These are phyloP conservation scores for Orthonevra nobilis DNA, from an alignment of 2,888 invertebrate genomes.

Conservation along the genomic window DNA sequence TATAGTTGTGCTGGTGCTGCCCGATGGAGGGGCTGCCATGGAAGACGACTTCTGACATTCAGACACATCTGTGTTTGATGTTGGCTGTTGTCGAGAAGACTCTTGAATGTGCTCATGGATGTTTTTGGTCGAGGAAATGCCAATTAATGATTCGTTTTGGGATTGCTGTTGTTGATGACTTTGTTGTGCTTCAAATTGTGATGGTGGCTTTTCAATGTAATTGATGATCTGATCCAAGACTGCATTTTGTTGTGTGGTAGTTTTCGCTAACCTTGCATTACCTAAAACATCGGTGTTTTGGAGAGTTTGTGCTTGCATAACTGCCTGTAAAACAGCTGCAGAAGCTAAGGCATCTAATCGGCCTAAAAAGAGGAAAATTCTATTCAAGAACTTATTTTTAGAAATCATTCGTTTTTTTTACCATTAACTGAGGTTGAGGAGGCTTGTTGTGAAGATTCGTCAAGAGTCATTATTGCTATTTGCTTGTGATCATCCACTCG, in stretches of 20 bases:
- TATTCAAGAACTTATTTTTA: not conserved
- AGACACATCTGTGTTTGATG: conserved; percentile 19
- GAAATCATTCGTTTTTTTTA: too few species aligned
- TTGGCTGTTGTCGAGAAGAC: conserved; percentile 26
- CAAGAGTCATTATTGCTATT: conserved; percentile 33
- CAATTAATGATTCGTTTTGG: conserved; percentile 20
- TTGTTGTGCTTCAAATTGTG: conserved; percentile 62
- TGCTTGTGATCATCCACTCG: conserved; percentile 43
- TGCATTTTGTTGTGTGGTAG: conserved; percentile 24
- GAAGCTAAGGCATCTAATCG: conserved; percentile 78
- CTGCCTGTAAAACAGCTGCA: conserved; percentile 78
- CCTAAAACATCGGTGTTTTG: conserved; percentile 40
- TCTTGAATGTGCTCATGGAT: conserved; percentile 15
- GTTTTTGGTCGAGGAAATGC: conserved; percentile 33
- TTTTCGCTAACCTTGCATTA: not conserved
- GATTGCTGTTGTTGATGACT: conserved; percentile 16
- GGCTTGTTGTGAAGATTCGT: conserved; percentile 29
- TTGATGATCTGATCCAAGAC: too few species aligned
- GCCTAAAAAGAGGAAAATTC: conserved; percentile 59
- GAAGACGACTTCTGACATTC: conserved; percentile 7
- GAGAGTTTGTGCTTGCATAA: too few species aligned
- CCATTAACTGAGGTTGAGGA: conserved; percentile 4
- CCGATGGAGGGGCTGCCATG: not conserved
- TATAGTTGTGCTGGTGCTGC: not conserved
- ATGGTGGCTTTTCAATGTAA: too few species aligned